phyloP scores from a whole-genome alignment of 2,113 vertebrate species.

The Nesogale talazaci region DNA sequence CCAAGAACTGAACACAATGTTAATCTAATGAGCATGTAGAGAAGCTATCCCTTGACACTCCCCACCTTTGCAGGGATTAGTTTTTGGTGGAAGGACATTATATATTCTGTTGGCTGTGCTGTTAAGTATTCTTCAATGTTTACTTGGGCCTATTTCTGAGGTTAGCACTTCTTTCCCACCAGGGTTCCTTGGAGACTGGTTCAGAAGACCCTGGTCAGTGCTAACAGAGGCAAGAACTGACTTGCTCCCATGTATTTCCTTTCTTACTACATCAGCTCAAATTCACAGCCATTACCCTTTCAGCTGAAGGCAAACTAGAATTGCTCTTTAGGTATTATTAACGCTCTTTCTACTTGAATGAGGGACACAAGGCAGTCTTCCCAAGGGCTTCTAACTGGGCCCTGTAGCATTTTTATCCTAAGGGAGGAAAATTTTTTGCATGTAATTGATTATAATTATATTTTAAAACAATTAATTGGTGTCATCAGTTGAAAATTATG shows the following conservation, averaged over 20 bases:
- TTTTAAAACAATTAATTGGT: slow-evolving; percentile 41
- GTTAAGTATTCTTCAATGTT: slow-evolving; percentile 16
- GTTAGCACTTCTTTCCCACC: background rate
- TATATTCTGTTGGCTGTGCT: background rate
- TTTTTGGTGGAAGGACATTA: background rate
- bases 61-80: background rate
- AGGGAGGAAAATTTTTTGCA: slow-evolving; percentile 17
- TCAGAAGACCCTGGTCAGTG: background rate
- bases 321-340: background rate
- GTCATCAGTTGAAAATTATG: slow-evolving; percentile 35
- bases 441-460: slow-evolving; percentile 55
- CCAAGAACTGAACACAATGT: background rate
- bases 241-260: background rate
- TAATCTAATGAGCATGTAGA: background rate
- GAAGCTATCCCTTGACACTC: background rate
- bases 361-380: background rate
- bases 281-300: background rate
- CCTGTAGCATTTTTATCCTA: slow-evolving; percentile 16
- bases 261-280: background rate
- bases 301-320: background rate
- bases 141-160: background rate
- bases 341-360: background rate
- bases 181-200: background rate
- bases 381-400: too few relatives aligned
- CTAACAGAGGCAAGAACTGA: background rate